Evolutionary conservation across 2,113 vertebrate genomes (phyloP).

Genomic region (Brienomyrus longianalis): DNA sequence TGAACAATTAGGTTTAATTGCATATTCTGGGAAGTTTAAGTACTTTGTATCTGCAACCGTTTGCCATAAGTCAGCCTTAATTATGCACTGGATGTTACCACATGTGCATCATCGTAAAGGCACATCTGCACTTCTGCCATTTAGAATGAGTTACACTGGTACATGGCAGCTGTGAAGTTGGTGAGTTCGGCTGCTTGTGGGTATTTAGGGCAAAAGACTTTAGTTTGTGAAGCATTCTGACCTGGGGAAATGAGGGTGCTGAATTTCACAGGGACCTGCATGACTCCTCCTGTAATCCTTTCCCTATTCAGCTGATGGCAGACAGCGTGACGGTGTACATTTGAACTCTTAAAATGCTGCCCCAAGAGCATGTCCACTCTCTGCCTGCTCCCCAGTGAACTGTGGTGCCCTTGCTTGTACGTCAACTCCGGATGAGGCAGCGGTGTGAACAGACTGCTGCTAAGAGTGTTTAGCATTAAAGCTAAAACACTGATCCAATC

Average conservation of each 20-base stretch:
- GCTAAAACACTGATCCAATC: slow-evolving; percentile 19
- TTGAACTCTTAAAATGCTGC: not conserved
- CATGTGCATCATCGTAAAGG: not conserved
- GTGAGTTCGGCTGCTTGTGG: not conserved
- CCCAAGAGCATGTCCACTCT: not conserved
- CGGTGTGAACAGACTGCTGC: slow-evolving; percentile 13
- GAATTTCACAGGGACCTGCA: not conserved
- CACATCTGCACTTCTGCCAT: not conserved
- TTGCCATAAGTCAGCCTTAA: not conserved
- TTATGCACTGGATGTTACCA: not conserved
- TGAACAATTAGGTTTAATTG: not conserved
- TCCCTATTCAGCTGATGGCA: not conserved
- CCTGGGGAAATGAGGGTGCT: not conserved
- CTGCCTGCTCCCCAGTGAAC: not conserved
- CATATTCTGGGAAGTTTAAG: not conserved
- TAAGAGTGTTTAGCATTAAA: slow-evolving; percentile 20
- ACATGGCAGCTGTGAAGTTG: not conserved
- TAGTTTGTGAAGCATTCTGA: not conserved
- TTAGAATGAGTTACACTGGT: not conserved
- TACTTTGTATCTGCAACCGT: not conserved
- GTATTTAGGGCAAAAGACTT: not conserved
- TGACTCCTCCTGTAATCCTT: not conserved
- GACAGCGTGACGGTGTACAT: not conserved
- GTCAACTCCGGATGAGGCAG: not conserved
- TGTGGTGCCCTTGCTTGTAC: not conserved